Evolutionary conservation across 2,113 vertebrate species (phyloP).

Genomic region (Callorhinus ursinus): DNA sequence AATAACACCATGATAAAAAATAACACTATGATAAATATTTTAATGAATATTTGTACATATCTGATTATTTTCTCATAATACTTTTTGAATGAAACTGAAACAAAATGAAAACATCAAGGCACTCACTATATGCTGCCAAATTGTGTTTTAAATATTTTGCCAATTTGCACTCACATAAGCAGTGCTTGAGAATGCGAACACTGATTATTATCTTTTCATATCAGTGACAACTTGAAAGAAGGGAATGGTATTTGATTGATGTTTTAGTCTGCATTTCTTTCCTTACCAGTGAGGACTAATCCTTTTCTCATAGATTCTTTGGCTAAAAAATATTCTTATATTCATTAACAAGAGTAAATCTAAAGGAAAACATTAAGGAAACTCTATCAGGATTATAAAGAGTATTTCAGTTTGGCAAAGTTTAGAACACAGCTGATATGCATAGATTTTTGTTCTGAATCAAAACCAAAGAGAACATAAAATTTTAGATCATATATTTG

Average conservation of each 20-base stretch:
- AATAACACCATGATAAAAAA: constrained; percentile 5
- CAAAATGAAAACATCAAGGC: constrained; percentile 42
- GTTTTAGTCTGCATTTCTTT: constrained; percentile 37
- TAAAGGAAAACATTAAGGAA: constrained; percentile 11
- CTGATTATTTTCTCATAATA: neutral
- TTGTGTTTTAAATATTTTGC: constrained; percentile 55
- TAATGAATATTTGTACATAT: constrained; percentile 33
- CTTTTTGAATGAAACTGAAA: constrained; percentile 23
- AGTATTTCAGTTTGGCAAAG: neutral
- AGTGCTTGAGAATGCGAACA: neutral
- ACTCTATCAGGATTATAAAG: neutral
- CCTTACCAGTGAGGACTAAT: constrained; percentile 22
- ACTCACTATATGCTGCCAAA: constrained; percentile 5
- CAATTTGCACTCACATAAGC: constrained; percentile 45
- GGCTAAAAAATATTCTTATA: neutral
- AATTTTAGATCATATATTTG: constrained; percentile 8
- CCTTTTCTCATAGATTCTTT: neutral
- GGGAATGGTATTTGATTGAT: constrained; percentile 18
- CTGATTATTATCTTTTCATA: constrained; percentile 49
- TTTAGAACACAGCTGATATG: neutral
- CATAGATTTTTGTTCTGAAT: constrained; percentile 43
- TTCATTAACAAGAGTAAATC: neutral
- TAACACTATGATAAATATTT: neutral
- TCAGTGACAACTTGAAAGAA: constrained; percentile 28
- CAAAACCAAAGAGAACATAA: constrained; percentile 37